Evolutionary conservation across 2,113 vertebrate species (phyloP), one percentile per base, ranked within the genome.

Genomic region (Panthera tigris): DNA sequence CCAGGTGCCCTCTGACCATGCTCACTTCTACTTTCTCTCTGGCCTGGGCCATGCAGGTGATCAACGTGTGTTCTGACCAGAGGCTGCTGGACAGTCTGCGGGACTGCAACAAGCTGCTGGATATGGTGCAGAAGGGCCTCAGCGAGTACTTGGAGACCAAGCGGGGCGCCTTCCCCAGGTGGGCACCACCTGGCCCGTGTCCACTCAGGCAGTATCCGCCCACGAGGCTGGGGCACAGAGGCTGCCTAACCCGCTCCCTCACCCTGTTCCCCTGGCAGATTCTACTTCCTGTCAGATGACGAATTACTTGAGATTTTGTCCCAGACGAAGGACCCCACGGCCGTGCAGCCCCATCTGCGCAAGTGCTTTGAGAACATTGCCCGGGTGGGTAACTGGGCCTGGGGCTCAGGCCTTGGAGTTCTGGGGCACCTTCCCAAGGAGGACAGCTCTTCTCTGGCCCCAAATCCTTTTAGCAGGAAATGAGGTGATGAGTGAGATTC

Each of bases 291-390:
- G 89, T 99, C 99, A 45, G 99, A 99, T 23, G 99, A 99, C 80
- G 99, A 99, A 96, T 98, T 99, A 21, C 98, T 99, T 88, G 99
- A 99, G 98, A 99, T 99, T 96, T 96, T 99, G 85, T 99, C 99
- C 89, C 99, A 99, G 98, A 99, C 99, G 25, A 99, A 99, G 98
- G 99, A 99, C 95, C 99, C 99, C 71, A 99, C 99, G 14, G 99
- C 99, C 29, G 99, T 99, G 85, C 99, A 99, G 85, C 99, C 99
- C 63, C 99, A 99, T 88, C 98, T 99, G 50, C 98, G 98, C 96
- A 99, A 99, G 97, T 99, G 99, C 98, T 99, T 99, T 55, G 99
- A 99, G 98, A 99, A 99, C 97, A 98, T 99, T 5, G 98, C 99
- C 73, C 98, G 85, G 98, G 99, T 99, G 63, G 98, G 99, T 99